These are phyloP conservation scores for Galerucella nymphaeae DNA, from an alignment of 2,888 invertebrate species.

Conservation along the genomic window DNA sequence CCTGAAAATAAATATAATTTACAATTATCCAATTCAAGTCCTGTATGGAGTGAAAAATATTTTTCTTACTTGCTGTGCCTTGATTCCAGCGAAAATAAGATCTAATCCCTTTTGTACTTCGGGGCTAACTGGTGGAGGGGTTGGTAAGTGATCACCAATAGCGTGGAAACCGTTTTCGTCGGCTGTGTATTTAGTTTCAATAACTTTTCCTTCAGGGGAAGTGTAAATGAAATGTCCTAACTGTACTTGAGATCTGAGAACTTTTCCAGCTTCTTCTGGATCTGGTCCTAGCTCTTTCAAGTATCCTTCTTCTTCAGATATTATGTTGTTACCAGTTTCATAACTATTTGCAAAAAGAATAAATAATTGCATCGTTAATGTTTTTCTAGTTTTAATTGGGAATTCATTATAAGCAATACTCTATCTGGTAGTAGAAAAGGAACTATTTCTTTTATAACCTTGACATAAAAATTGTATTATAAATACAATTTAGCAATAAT, in stretches of 20 bases:
- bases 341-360: constrained; percentile 68
- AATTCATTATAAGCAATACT: too few relatives aligned
- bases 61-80: constrained; percentile 69
- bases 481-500: too few relatives aligned
- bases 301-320: constrained; percentile 82
- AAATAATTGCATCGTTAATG: too few relatives aligned
- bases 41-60: background rate
- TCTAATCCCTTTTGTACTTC: constrained; percentile 90
- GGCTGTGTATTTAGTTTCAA: constrained; percentile 82
- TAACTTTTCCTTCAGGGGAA: constrained; percentile 81
- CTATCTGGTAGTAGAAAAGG: too few relatives aligned
- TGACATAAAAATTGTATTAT: too few relatives aligned
- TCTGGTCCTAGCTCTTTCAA: constrained; percentile 71
- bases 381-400: too few relatives aligned
- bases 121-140: constrained; percentile 83
- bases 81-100: constrained; percentile 86
- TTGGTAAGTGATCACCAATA: constrained; percentile 84
- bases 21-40: too few relatives aligned
- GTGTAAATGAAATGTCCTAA: constrained; percentile 84
- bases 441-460: too few relatives aligned
- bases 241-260: constrained; percentile 78
- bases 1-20: constrained; percentile 62
- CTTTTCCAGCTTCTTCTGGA: constrained; percentile 68
- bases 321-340: constrained; percentile 86
- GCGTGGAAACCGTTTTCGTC: constrained; percentile 87